These are phyloP conservation scores for Brachionus angularis DNA, from an alignment of 1,140 invertebrate species.

Conservation along the genomic window DNA sequence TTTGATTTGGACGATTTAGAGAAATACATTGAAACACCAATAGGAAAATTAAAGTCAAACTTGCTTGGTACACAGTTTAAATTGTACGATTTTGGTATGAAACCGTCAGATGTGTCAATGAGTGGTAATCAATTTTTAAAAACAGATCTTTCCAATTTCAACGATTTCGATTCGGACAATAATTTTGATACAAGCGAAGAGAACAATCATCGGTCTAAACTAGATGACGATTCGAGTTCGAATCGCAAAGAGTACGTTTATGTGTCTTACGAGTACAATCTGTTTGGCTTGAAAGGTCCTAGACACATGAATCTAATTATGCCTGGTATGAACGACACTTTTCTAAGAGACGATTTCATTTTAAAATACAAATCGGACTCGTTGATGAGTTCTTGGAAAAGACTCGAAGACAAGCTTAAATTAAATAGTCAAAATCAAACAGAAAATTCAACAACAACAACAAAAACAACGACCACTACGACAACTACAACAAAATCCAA, in stretches of 20 bases:
- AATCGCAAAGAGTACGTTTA: neutral
- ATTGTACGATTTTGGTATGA: constrained; percentile 32
- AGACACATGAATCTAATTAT: constrained; percentile 28
- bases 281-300: constrained; percentile 38
- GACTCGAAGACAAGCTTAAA: constrained; percentile 1
- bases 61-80: constrained; percentile 29
- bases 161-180: neutral
- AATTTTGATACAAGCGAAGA: neutral
- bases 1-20: constrained; percentile 36
- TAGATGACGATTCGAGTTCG: too few relatives aligned
- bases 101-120: neutral
- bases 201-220: too few relatives aligned
- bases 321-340: constrained; percentile 29
- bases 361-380: constrained; percentile 23
- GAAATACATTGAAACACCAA: constrained; percentile 36
- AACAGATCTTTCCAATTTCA: neutral
- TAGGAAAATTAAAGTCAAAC: constrained; percentile 36
- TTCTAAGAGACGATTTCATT: constrained; percentile 11
- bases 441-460: neutral
- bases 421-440: neutral
- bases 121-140: neutral
- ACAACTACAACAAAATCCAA: too few relatives aligned
- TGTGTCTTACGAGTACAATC: constrained; percentile 7
- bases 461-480: constrained; percentile 13
- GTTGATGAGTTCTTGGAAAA: constrained; percentile 16